Evolutionary conservation across 2,888 invertebrate species (phyloP).

Genomic region (Ceraclea dissimilis): DNA sequence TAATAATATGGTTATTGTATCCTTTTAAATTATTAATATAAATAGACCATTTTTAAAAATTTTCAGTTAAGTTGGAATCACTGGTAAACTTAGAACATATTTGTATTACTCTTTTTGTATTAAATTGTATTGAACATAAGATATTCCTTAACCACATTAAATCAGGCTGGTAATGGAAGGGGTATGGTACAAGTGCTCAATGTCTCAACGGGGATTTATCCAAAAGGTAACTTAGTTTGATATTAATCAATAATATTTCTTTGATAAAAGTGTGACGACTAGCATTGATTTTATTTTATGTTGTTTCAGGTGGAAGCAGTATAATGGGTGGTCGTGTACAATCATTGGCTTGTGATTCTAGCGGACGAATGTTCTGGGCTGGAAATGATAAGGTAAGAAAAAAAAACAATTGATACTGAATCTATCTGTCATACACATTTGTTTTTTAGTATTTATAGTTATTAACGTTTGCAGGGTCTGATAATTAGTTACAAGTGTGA

Average conservation of each 20-base stretch:
- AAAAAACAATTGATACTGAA: too few species aligned
- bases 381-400: constrained; percentile 63
- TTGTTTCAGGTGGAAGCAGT: constrained; percentile 42
- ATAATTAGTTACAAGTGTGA: constrained; percentile 65
- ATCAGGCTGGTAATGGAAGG: constrained; percentile 60
- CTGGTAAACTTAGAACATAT: not conserved
- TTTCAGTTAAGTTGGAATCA: too few species aligned
- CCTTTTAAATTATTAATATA: constrained; percentile 39
- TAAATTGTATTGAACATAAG: too few species aligned
- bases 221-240: too few species aligned
- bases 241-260: constrained; percentile 19
- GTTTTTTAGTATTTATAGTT: not conserved
- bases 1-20: constrained; percentile 80
- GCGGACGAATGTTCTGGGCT: constrained; percentile 73
- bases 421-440: not conserved
- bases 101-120: not conserved
- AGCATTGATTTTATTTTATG: not conserved
- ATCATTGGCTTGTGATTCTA: constrained; percentile 68
- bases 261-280: not conserved
- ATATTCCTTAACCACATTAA: too few species aligned
- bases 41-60: not conserved
- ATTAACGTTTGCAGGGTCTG: constrained; percentile 42
- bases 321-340: constrained; percentile 55
- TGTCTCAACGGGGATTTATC: constrained; percentile 77
- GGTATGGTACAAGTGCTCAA: constrained; percentile 74